Conservation (phyloP, 2,797 vertebrate species). For the Malacoraja senta region DNA sequence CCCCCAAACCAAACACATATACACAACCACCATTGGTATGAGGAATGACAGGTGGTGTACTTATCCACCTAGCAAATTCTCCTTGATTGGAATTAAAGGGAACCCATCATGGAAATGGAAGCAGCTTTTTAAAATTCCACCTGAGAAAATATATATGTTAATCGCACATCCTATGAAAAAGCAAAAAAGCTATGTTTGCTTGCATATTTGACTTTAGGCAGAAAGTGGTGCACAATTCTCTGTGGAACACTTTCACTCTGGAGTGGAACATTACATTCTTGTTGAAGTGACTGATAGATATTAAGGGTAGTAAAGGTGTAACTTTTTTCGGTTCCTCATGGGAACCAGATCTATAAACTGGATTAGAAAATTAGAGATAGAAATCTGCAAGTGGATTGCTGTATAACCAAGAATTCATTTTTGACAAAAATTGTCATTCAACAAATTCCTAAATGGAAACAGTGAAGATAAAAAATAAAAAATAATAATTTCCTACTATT, state of each 20-base stretch:
- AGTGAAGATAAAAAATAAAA: too few relatives aligned
- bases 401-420: neutral
- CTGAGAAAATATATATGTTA: neutral
- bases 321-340: neutral
- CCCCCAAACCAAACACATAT: too few relatives aligned
- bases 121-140: too few relatives aligned
- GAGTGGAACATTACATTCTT: conserved; percentile 1
- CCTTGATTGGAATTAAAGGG: neutral
- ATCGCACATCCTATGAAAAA: neutral
- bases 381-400: neutral
- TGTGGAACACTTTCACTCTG: neutral
- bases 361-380: neutral
- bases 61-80: neutral
- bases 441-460: neutral
- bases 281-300: neutral
- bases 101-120: neutral
- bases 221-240: neutral
- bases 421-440: neutral
- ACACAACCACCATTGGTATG: too few relatives aligned
- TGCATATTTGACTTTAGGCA: neutral
- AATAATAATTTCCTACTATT: neutral
- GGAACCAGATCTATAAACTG: neutral
- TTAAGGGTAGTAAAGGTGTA: neutral
- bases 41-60: neutral
- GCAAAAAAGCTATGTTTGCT: neutral